These are phyloP conservation scores for Papilio polyxenes DNA, from an alignment of 1,140 invertebrate species.

Conservation along the genomic window DNA sequence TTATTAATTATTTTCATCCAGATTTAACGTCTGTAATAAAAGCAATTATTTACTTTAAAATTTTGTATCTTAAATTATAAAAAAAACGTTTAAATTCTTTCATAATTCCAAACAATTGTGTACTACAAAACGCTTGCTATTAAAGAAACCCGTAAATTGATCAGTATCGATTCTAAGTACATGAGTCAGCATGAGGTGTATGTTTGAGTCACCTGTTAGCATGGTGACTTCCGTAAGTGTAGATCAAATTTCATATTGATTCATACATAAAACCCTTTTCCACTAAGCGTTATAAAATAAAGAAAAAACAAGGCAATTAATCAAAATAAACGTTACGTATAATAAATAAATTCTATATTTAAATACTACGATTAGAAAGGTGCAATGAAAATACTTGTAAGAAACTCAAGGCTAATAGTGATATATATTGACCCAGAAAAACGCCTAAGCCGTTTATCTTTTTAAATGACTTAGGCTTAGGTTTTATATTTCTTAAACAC, in stretches of 20 bases:
- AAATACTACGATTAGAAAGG: neutral
- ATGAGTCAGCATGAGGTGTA: constrained; percentile 40
- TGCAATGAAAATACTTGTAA: neutral
- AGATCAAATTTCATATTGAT: constrained; percentile 6
- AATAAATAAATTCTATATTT: neutral
- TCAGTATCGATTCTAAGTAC: constrained; percentile 50
- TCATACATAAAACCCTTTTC: constrained; percentile 4
- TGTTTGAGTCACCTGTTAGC: constrained; percentile 40
- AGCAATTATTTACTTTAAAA: too few species aligned
- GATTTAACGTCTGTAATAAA: too few species aligned
- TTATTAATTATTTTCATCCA: too few species aligned
- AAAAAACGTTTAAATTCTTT: neutral
- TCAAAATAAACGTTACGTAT: too few species aligned
- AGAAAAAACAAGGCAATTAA: too few species aligned
- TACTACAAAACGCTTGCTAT: constrained; percentile 36
- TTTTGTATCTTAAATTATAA: neutral
- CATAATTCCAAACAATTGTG: constrained; percentile 12
- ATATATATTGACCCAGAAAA: neutral
- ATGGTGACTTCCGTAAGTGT: constrained; percentile 41
- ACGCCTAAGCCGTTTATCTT: neutral
- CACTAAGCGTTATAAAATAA: neutral
- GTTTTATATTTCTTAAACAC: constrained; percentile 12
- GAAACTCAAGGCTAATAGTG: neutral
- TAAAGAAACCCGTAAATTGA: constrained; percentile 53
- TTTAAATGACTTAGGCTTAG: neutral